Evolutionary conservation across 2,797 vertebrate genomes (phyloP), one percentile per base, ranked within the genome.

Genomic region (Triplophysa bombifrons): DNA sequence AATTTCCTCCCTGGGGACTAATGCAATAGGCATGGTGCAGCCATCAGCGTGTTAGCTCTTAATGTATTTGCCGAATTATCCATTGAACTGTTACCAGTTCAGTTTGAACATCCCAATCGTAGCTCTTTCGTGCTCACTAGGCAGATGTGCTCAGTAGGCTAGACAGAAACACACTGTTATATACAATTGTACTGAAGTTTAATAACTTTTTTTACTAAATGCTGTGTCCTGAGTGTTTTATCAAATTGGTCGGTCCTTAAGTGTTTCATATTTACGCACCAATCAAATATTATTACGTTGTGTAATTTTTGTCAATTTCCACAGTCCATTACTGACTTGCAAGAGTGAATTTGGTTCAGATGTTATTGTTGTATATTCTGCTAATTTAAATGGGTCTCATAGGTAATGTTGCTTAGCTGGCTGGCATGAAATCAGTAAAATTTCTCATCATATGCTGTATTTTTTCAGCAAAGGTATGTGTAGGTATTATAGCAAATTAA

Each of bases 1-100:
- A 85, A 72, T 87, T 85, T 87, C 72, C 55, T 76, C 60, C 82
- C 53, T 55, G 72, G 81, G 77, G 58, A 53, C 71, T 80, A 74
- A 83, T 76, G 64, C 77, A 78, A 30, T 70, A 76, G 70, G n/a
- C 56, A 53, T 82, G 76, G 66, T 67, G 65, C 69, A 72, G 48
- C 53, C 78, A 64, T 65, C 82, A 73, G 56, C 67, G 50, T 68
- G 69, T 78, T 71, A 76, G 69, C 78, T 68, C 68, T 76, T 82
- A 84, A 74, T 72, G 72, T 73, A 70, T 79, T 82, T 78, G 68
- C 76, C 50, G 69, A 72, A 81, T 81, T 71, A 79, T 67, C 66
- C 71, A 66, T 76, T 61, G 73, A 72, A 76, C 53, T 53, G 69
- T 70, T 80, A 75, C 66, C 67, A 46, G 73, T 73, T 72, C 44